A percentile compares a stretch with the other conserved stretches of the same genome.
phyloP scores from a whole-genome alignment of 2,888 invertebrate species.

The Molorchus minor region DNA sequence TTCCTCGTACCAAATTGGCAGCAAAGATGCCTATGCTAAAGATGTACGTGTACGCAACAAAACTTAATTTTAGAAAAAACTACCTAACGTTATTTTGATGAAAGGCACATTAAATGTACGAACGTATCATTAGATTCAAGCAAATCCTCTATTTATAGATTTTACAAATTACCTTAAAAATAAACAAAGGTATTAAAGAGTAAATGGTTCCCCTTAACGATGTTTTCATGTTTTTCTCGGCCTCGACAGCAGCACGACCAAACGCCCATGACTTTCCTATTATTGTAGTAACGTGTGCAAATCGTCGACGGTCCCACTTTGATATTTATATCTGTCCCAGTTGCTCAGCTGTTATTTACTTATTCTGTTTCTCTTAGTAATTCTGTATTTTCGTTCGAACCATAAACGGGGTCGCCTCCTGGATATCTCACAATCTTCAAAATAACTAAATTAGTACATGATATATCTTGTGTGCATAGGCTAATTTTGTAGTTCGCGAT shows the following conservation, averaged over 20 bases:
- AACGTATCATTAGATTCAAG: conserved; percentile 1
- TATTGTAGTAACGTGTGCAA: conserved; percentile 21
- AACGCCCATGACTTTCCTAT: conserved; percentile 1
- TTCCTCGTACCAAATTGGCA: too few species aligned
- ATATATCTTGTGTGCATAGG: not conserved
- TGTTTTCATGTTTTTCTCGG: conserved; percentile 10
- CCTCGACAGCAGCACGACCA: not conserved
- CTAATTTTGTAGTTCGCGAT: conserved; percentile 10
- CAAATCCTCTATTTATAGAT: conserved; percentile 2
- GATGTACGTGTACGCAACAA: too few species aligned
- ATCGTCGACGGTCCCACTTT: conserved; percentile 10
- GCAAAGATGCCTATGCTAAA: too few species aligned
- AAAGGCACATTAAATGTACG: too few species aligned
- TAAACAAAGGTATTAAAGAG: conserved; percentile 5
- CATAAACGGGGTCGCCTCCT: conserved; percentile 46
- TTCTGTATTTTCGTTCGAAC: conserved; percentile 49
- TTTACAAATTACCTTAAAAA: conserved; percentile 6
- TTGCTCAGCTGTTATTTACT: conserved; percentile 2
- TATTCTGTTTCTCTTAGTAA: conserved; percentile 35
- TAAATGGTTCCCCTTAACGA: conserved; percentile 10
- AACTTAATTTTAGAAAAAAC: too few species aligned
- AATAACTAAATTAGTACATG: conserved; percentile 42
- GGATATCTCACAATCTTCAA: conserved; percentile 32
- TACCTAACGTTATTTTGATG: too few species aligned
- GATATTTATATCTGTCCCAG: conserved; percentile 4